Evolutionary conservation across 2,797 vertebrate genomes (phyloP), one percentile per base, ranked within the genome.

Genomic region (Typhlichthys eigenmanni): DNA sequence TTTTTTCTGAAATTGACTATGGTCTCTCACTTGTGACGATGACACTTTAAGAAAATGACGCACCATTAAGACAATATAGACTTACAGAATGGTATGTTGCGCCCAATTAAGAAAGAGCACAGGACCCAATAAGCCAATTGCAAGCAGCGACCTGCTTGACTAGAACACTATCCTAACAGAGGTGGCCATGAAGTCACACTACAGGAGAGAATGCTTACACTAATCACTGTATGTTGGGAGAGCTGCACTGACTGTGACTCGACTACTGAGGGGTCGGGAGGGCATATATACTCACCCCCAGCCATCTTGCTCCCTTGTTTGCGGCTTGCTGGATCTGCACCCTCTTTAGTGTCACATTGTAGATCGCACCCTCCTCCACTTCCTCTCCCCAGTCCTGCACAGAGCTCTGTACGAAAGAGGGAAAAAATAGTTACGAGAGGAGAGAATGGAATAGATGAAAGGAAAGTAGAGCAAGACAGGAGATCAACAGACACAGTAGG

Each of bases 311-410:
- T 84, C 96, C 96, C 93, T 98, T 98, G 92, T 95, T 98, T 83
- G 96, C 95, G 1, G 96, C 96, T 86, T 98, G 96, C 78, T 96
- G 95, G 75, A 97, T 97, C 91, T 97, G 95, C 81, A 97, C 95
- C 88, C 93, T 94, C 84, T 96, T 96, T 66, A 98, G 94, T 58
- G 94, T 96, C 88, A 98, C 96, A 58, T 95, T 94, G 92, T 97
- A 98, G 84, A 98, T 83, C 66, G 96, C 96, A 75, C 96, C 96
- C 79, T 98, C 96, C 92, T 97, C 96, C 13, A 96, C 93, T 89
- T 98, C 96, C 92, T 98, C 95, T 79, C 95, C 96, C 93, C 94
- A 93, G 76, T 97, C 95, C 92, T 97, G 95, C 91, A 95, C 93
- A 2, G 95, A 96, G 93, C 91, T 97, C 95, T 98, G 93, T 74